A percentile compares a stretch with the other conserved stretches of the same genome.
Evolutionary conservation across 1,140 invertebrate species (phyloP).

Genomic region (Neodiprion lecontei): DNA sequence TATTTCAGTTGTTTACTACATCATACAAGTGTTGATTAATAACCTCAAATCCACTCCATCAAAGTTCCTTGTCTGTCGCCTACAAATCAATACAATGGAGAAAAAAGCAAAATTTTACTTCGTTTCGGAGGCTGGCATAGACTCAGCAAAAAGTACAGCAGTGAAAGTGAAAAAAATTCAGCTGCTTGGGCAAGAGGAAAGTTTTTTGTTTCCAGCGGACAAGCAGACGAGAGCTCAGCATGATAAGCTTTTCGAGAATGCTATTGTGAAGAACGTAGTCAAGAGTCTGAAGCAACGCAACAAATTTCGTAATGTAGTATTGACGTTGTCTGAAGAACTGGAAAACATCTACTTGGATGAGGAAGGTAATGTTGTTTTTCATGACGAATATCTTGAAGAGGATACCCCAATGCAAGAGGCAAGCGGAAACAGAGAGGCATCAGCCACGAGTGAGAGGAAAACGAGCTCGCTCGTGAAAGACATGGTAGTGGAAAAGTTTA

Average conservation of each 20-base stretch:
- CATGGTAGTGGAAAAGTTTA: conserved; percentile 21
- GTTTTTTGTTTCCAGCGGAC: conserved; percentile 16
- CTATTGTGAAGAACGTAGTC: no score
- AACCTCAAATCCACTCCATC: no score
- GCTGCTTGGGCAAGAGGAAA: background rate
- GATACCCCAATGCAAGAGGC: background rate
- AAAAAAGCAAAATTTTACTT: conserved; percentile 28
- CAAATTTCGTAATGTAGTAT: conserved; percentile 14
- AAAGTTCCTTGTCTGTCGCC: no score
- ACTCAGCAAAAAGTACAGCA: background rate
- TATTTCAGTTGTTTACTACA: no score
- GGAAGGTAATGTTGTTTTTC: conserved; percentile 19
- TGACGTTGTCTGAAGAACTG: background rate
- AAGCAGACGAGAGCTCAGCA: background rate
- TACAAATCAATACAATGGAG: conserved; percentile 17
- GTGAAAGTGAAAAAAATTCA: background rate
- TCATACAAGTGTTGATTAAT: no score
- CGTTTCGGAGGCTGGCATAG: conserved; percentile 17
- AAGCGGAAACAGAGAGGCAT: background rate
- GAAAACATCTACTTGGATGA: conserved; percentile 11
- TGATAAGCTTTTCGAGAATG: no score
- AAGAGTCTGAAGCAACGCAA: no score
- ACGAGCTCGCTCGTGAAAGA: background rate
- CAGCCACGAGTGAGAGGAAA: background rate
- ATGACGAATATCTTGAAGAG: conserved; percentile 20